Conservation (phyloP, 2,113 vertebrate species). For the Caranx melampygus region DNA sequence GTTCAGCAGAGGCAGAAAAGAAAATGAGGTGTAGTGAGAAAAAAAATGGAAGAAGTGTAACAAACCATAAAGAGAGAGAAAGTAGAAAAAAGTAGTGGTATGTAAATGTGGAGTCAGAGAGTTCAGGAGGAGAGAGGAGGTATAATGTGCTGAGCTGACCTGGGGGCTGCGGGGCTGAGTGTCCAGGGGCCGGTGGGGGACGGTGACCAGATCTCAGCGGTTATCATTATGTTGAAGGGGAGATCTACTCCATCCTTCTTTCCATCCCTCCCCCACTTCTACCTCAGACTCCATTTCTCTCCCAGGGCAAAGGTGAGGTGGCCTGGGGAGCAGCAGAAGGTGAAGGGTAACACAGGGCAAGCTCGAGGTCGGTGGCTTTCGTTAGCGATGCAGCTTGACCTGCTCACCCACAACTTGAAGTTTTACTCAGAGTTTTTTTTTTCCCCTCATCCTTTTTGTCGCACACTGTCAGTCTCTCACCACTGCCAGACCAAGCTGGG, state of each 20-base stretch:
- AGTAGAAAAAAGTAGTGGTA: constrained; percentile 63
- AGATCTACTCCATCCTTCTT: constrained; percentile 75
- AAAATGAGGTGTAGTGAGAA: constrained; percentile 48
- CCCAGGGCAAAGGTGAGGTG: constrained; percentile 82
- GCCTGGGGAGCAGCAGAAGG: constrained; percentile 74
- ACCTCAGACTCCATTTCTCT: constrained; percentile 82
- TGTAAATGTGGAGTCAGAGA: constrained; percentile 85
- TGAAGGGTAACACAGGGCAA: constrained; percentile 71
- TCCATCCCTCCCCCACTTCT: constrained; percentile 33
- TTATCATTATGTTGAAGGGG: constrained; percentile 83
- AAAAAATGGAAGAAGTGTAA: constrained; percentile 46
- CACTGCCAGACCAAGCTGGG: constrained; percentile 34
- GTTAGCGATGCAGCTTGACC: constrained; percentile 79
- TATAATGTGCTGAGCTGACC: constrained; percentile 86
- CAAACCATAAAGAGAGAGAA: constrained; percentile 49
- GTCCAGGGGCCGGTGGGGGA: constrained; percentile 83
- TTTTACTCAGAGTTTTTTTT: constrained; percentile 61
- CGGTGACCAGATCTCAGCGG: constrained; percentile 79
- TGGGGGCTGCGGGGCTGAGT: constrained; percentile 70
- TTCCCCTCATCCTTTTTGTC: constrained; percentile 22
- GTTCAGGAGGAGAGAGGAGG: constrained; percentile 78
- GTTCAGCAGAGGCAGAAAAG: constrained; percentile 54
- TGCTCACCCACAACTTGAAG: constrained; percentile 70
- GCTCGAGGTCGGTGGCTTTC: constrained; percentile 68
- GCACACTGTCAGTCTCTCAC: constrained; percentile 40